phyloP scores from a whole-genome alignment of 2,888 invertebrate genomes.

The Nycteola revayana region DNA sequence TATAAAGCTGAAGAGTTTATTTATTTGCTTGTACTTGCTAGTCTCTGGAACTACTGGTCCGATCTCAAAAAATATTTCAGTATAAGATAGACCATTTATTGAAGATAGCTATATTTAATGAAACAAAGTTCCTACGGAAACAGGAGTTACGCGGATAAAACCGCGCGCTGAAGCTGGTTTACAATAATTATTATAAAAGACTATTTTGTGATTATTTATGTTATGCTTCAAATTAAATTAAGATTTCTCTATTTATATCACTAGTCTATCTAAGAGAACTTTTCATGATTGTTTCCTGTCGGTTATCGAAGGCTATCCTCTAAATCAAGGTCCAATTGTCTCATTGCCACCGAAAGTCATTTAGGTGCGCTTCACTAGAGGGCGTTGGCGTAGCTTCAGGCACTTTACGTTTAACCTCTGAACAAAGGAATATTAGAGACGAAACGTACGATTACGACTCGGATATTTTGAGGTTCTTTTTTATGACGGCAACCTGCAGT shows the following conservation, averaged over 20 bases:
- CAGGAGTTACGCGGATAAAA: no score
- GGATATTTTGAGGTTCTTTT: constrained; percentile 16
- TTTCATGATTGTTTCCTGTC: constrained; percentile 36
- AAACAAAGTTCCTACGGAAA: no score
- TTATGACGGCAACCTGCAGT: constrained; percentile 15
- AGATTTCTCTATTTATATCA: background rate
- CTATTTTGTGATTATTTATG: no score
- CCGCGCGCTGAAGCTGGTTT: no score
- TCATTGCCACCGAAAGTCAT: constrained; percentile 48
- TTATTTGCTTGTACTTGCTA: no score
- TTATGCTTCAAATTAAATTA: no score
- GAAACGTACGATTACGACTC: constrained; percentile 25
- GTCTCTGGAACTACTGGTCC: no score
- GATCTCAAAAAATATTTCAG: no score
- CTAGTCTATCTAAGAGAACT: constrained; percentile 20
- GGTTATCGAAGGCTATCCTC: constrained; percentile 41
- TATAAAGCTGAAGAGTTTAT: no score
- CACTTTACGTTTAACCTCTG: constrained; percentile 33
- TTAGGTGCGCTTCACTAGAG: constrained; percentile 32
- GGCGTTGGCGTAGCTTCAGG: constrained; percentile 18
- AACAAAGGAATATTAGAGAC: constrained; percentile 32
- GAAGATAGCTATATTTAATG: no score
- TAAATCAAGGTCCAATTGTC: constrained; percentile 59
- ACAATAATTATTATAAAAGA: no score
- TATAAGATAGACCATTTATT: no score